These are phyloP conservation scores for Vipera ursinii DNA, from an alignment of 2,797 vertebrate genomes.

Conservation along the genomic window DNA sequence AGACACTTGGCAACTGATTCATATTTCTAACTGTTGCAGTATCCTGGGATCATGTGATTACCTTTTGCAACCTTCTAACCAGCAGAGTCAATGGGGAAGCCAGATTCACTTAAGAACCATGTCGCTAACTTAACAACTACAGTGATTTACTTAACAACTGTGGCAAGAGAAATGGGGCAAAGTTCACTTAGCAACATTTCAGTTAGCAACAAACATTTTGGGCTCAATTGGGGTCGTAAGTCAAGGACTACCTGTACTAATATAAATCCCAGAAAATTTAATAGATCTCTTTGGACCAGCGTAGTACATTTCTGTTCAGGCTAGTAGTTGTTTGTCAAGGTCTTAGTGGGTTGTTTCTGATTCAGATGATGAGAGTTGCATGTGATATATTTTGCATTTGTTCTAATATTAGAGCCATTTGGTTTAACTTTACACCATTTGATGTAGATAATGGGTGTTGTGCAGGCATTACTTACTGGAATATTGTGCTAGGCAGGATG, in stretches of 20 bases:
- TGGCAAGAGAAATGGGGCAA: not conserved
- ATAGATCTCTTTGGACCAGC: not conserved
- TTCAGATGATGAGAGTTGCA: not conserved
- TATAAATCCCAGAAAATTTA: not conserved
- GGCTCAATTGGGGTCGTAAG: not conserved
- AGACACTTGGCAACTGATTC: not conserved
- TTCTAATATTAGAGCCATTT: not conserved
- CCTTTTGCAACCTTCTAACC: not conserved
- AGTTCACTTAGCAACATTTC: not conserved
- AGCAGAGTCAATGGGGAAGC: not conserved
- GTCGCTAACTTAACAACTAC: not conserved
- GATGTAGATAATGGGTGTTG: not conserved
- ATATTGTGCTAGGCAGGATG: not conserved
- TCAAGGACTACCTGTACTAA: not conserved
- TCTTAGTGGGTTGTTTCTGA: not conserved
- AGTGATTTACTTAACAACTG: not conserved
- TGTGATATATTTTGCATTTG: not conserved
- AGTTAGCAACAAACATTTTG: not conserved
- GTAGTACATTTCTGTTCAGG: not conserved
- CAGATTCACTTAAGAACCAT: not conserved
- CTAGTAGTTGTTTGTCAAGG: not conserved
- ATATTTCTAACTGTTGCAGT: not conserved
- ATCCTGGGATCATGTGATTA: not conserved
- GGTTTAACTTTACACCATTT: not conserved
- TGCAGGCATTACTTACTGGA: not conserved